These are phyloP conservation scores for Noctua comes DNA, from an alignment of 2,888 invertebrate species.

Conservation along the genomic window DNA sequence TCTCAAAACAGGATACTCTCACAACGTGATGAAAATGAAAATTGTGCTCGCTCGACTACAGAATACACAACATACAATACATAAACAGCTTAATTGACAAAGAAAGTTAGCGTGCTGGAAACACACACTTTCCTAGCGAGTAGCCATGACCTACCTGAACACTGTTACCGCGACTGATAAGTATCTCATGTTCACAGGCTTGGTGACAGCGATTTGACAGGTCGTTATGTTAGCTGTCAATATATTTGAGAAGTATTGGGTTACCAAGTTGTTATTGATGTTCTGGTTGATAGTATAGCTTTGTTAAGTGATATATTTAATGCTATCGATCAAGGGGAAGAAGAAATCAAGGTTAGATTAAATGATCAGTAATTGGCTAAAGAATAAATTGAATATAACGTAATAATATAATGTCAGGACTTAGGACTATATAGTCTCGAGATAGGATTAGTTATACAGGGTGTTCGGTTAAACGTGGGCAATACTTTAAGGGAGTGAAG, in stretches of 20 bases:
- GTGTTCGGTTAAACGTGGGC: no score
- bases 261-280: neutral
- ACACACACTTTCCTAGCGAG: slow-evolving; percentile 57
- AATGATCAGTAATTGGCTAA: neutral
- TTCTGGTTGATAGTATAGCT: neutral
- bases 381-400: neutral
- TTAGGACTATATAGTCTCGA: no score
- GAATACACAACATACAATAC: slow-evolving; percentile 43
- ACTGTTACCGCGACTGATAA: slow-evolving; percentile 15
- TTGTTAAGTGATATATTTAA: neutral
- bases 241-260: slow-evolving; percentile 1
- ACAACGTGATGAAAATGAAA: slow-evolving; percentile 60
- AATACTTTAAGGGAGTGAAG: no score
- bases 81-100: slow-evolving; percentile 56
- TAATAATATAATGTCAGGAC: no score
- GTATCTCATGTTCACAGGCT: slow-evolving; percentile 26
- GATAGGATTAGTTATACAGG: no score
- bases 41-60: slow-evolving; percentile 30
- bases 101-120: slow-evolving; percentile 59
- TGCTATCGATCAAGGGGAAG: neutral
- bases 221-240: slow-evolving; percentile 10
- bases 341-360: neutral
- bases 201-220: slow-evolving; percentile 22
- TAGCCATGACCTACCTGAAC: slow-evolving; percentile 61
- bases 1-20: slow-evolving; percentile 46